phyloP scores from a whole-genome alignment of 2,797 vertebrate genomes.

The Pseudochaenichthys georgianus region DNA sequence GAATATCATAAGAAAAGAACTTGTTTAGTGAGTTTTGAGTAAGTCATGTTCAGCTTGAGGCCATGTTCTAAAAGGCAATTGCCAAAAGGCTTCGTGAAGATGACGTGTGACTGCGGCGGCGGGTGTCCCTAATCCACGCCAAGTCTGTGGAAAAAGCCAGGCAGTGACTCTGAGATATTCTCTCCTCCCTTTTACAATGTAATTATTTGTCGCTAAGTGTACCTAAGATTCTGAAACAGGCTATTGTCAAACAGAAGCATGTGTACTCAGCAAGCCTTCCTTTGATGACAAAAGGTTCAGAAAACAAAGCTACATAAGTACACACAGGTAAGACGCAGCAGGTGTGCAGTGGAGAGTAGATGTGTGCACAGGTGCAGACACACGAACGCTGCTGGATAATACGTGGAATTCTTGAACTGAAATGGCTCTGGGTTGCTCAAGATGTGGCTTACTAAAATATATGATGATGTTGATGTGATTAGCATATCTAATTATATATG shows the following conservation, averaged over 20 bases:
- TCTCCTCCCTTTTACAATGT: slow-evolving; percentile 14
- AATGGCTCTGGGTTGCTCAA: slow-evolving; percentile 16
- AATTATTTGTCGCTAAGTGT: slow-evolving; percentile 12
- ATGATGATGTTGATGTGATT: background rate
- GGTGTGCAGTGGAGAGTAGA: slow-evolving; percentile 15
- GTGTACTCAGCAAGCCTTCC: slow-evolving; percentile 34
- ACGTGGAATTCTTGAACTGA: background rate
- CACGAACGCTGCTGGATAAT: slow-evolving; percentile 18
- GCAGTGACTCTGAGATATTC: slow-evolving; percentile 10
- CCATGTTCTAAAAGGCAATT: background rate
- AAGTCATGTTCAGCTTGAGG: background rate
- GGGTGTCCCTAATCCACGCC: no score
- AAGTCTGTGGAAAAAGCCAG: background rate
- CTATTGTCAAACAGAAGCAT: slow-evolving; percentile 34
- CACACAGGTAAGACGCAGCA: slow-evolving; percentile 6
- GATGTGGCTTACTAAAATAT: slow-evolving; percentile 19
- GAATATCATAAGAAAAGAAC: background rate
- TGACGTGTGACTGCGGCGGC: background rate
- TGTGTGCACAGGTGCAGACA: slow-evolving; percentile 59
- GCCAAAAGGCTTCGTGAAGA: slow-evolving; percentile 3
- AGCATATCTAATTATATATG: background rate
- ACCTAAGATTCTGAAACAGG: slow-evolving; percentile 34
- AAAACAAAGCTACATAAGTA: slow-evolving; percentile 29
- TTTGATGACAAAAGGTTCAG: slow-evolving; percentile 47
- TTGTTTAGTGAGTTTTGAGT: background rate